These are phyloP conservation scores for Drosophila nigrodunni DNA, from an alignment of 1,140 invertebrate genomes.

Conservation along the genomic window DNA sequence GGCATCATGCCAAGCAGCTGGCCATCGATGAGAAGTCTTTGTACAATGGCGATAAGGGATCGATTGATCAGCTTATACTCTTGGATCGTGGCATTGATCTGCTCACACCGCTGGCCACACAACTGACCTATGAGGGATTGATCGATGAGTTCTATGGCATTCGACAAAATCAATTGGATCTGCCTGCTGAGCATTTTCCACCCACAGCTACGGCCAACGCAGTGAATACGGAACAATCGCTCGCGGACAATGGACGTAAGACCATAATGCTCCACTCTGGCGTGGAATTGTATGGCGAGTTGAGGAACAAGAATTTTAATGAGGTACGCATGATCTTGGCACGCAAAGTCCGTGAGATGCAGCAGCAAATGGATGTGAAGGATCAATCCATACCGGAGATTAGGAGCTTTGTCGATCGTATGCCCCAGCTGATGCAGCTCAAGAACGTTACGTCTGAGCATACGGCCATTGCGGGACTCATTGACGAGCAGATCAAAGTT, in stretches of 20 bases:
- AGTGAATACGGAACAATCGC: constrained; percentile 7
- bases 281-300: constrained; percentile 95
- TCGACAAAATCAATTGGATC: constrained; percentile 89
- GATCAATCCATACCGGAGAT: constrained; percentile 97
- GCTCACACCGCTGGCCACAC: constrained; percentile 95
- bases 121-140: constrained; percentile 98
- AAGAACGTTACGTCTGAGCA: constrained; percentile 93
- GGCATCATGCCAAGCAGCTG: constrained; percentile 93
- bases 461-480: constrained; percentile 88
- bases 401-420: constrained; percentile 94
- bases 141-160: constrained; percentile 90
- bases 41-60: constrained; percentile 85
- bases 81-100: constrained; percentile 96
- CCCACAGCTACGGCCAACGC: constrained; percentile 63
- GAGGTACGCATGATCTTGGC: constrained; percentile 94
- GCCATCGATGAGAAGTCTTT: constrained; percentile 89
- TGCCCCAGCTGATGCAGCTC: constrained; percentile 94
- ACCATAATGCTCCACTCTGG: constrained; percentile 94
- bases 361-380: constrained; percentile 93
- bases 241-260: constrained; percentile 88
- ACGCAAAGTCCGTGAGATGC: constrained; percentile 94
- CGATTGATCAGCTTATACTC: constrained; percentile 95
- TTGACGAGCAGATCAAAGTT: constrained; percentile 86
- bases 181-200: constrained; percentile 94
- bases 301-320: constrained; percentile 97